Conservation (phyloP, 2,888 invertebrate species). For the Prosapia bicincta region DNA sequence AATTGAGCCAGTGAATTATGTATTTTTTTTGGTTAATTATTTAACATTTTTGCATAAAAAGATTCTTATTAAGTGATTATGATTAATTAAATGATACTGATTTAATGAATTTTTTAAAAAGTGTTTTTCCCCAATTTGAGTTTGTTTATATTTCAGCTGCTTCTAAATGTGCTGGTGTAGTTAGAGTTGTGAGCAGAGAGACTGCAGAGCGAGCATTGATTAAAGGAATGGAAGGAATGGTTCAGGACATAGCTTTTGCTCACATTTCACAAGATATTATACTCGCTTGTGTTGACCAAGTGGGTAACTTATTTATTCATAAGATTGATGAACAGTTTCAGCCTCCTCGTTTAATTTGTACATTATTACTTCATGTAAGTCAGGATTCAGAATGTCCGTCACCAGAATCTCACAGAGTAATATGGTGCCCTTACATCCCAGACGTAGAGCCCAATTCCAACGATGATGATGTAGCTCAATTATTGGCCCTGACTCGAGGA, state of each 20-base stretch:
- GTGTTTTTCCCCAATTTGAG: no score
- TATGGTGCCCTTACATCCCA: conserved; percentile 93
- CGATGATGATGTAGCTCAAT: conserved; percentile 62
- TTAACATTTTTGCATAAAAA: no score
- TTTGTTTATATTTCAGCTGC: conserved; percentile 21
- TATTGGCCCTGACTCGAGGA: conserved; percentile 77
- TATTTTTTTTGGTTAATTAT: no score
- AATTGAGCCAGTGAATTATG: no score
- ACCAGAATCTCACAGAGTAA: conserved; percentile 59
- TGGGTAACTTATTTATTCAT: conserved; percentile 79
- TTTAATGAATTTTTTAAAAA: no score
- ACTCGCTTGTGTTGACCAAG: conserved; percentile 83
- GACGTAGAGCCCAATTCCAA: conserved; percentile 47
- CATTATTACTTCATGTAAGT: conserved; percentile 34
- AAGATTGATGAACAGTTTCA: conserved; percentile 63
- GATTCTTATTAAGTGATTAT: no score
- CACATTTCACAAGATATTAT: conserved; percentile 72
- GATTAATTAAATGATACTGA: no score
- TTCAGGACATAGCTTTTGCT: conserved; percentile 91
- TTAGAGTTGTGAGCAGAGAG: conserved; percentile 78
- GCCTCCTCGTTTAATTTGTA: conserved; percentile 54
- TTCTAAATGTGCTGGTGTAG: conserved; percentile 59
- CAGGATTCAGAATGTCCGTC: conserved; percentile 26
- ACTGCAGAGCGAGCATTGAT: conserved; percentile 73
- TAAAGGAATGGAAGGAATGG: conserved; percentile 81